Conservation (phyloP, 92 coral and sea anemone genomes). For the Actinernus sp. region DNA sequence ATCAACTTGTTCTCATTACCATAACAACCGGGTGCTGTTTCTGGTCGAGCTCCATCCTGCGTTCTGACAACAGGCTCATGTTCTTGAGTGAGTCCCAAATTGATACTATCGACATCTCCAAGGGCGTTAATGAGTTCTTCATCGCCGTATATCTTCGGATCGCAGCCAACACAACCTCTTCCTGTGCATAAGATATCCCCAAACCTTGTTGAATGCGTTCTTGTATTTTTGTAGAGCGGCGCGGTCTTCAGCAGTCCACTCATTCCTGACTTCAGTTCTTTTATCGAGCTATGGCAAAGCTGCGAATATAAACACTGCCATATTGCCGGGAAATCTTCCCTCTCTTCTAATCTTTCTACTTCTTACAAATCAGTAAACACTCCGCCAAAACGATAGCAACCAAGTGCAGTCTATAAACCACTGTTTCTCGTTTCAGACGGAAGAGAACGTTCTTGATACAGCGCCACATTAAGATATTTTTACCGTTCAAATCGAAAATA, state of each 20-base stretch:
- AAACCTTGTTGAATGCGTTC: conserved; percentile 62
- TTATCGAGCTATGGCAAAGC: too few species aligned
- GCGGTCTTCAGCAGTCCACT: conserved; percentile 49
- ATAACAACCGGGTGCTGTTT: conserved; percentile 50
- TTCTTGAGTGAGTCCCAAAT: conserved; percentile 25
- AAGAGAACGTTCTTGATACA: too few species aligned
- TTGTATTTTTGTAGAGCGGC: conserved; percentile 60
- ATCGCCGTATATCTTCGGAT: conserved; percentile 58
- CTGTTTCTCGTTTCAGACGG: too few species aligned
- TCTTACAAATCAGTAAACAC: too few species aligned
- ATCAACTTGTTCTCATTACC: conserved; percentile 18
- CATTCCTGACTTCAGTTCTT: too few species aligned
- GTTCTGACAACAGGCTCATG: background rate
- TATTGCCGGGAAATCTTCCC: too few species aligned
- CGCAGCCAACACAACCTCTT: conserved; percentile 83
- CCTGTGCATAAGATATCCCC: conserved; percentile 88
- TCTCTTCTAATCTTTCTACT: too few species aligned
- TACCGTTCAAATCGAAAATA: too few species aligned
- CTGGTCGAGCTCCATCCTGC: conserved; percentile 23
- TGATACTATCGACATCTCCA: conserved; percentile 75
- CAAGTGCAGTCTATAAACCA: too few species aligned
- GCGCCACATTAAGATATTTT: too few species aligned
- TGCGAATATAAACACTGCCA: too few species aligned
- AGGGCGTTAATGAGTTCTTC: conserved; percentile 40
- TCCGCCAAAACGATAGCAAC: too few species aligned